phyloP scores from a whole-genome alignment of 2,797 vertebrate species.

The Aphelocoma californica region DNA sequence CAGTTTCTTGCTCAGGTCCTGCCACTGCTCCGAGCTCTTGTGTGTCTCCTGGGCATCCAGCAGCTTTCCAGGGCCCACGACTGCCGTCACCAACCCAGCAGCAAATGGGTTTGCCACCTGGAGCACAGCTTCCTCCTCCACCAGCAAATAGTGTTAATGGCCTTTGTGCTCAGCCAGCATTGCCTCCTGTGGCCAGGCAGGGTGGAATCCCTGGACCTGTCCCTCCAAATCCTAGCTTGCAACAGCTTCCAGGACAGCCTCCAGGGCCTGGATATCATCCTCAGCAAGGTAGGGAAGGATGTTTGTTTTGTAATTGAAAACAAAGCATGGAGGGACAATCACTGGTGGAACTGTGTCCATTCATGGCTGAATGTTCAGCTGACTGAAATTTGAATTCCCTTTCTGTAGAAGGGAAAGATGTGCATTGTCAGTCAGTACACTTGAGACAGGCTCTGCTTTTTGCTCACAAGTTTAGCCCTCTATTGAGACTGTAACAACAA shows the following conservation, averaged over 20 bases:
- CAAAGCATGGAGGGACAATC: not conserved
- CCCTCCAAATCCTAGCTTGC: conserved; percentile 75
- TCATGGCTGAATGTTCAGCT: not conserved
- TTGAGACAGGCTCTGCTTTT: not conserved
- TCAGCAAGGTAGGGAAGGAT: conserved; percentile 68
- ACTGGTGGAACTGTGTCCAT: not conserved
- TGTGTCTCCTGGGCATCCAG: conserved; percentile 61
- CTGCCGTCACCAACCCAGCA: conserved; percentile 68
- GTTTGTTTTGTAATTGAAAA: not conserved
- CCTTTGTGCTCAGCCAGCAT: conserved; percentile 63
- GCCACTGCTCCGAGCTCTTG: conserved; percentile 61
- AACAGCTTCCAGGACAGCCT: conserved; percentile 75
- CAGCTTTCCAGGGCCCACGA: conserved; percentile 73
- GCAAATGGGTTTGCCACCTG: conserved; percentile 68
- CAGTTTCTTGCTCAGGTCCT: conserved; percentile 65
- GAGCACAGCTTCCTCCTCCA: conserved; percentile 75
- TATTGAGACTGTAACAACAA: not conserved
- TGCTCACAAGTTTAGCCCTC: not conserved
- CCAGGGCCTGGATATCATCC: conserved; percentile 67
- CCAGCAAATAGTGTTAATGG: conserved; percentile 67
- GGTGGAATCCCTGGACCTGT: conserved; percentile 76
- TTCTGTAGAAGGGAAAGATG: not conserved
- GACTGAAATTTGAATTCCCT: not conserved
- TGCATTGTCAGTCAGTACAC: not conserved
- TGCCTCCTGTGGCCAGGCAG: conserved; percentile 63